Evolutionary conservation across 2,888 invertebrate species (phyloP), one percentile per base, ranked within the genome.

Genomic region (Iphiclides podalirius): DNA sequence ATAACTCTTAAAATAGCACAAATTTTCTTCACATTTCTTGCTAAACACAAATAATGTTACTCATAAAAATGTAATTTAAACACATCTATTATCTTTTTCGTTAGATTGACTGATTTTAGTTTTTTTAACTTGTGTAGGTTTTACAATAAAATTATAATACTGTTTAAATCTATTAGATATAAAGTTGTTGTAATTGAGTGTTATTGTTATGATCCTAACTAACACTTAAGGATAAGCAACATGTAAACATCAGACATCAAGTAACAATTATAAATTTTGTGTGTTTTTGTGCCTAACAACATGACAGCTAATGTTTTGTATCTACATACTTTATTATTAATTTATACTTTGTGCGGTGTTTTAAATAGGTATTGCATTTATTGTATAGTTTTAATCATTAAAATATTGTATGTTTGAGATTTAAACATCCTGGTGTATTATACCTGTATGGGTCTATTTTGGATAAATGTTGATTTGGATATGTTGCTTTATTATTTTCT

Each of bases 401-500:
- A 34, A 8, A 7, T 26, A 15, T 2, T 9, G 8, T 9, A 23
- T 38, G 16, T 35, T 47, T 46, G 39, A 9, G 33, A n/a, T 26
- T 47, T 40, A 33, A 17, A 46, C 31, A 14, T 20, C n/a, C n/a
- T n/a, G n/a, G n/a, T 20, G 15, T 28, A 28, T 38, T 36, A 11
- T 11, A 34, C 20, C n/a, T 15, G 41, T 20, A 20, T 31, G 11
- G 13, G 13, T 12, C 13, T 31, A 40, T 7, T 4, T 34, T 43
- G 39, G 11, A 34, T 42, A n/a, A 38, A 12, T 37, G 17, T 31
- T 40, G 9, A 45, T 23, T 47, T 44, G 17, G 42, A 39, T 17
- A 12, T 44, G 44, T 50, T 45, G 33, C 50, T 47, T 37, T 52
- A 49, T 47, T 41, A 51, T 50, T 45, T 45, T 52, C 47, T 54